These are phyloP conservation scores for Elysia crispata DNA, from an alignment of 2,888 invertebrate species.

Conservation along the genomic window DNA sequence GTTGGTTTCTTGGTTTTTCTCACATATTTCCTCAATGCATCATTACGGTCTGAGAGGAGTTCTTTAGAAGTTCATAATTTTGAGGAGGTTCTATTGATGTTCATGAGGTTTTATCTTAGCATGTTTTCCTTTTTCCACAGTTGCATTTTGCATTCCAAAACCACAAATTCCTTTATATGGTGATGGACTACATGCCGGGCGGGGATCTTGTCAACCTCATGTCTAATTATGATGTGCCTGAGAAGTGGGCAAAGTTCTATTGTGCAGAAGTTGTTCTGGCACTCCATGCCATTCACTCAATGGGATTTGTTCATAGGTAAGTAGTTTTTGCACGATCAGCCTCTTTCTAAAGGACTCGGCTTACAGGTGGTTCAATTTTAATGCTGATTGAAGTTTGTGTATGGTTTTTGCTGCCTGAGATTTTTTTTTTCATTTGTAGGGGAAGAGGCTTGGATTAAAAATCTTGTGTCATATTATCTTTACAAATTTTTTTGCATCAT, in stretches of 20 bases:
- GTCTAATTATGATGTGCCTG: slow-evolving; percentile 99
- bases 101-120: neutral
- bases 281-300: slow-evolving; percentile 96
- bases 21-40: too few relatives aligned
- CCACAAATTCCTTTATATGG: slow-evolving; percentile 97
- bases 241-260: slow-evolving; percentile 98
- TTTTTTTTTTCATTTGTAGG: too few relatives aligned
- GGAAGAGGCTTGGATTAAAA: too few relatives aligned
- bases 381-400: too few relatives aligned
- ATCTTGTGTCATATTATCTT: too few relatives aligned
- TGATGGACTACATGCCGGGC: slow-evolving; percentile 99
- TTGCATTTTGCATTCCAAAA: slow-evolving; percentile 99
- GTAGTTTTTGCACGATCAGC: neutral
- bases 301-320: slow-evolving; percentile 90
- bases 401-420: too few relatives aligned
- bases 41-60: too few relatives aligned
- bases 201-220: slow-evolving; percentile 99
- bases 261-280: slow-evolving; percentile 98
- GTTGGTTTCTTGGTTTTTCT: too few relatives aligned
- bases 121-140: slow-evolving; percentile 58
- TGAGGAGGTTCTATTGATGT: too few relatives aligned
- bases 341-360: too few relatives aligned
- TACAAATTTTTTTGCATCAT: neutral
- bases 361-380: too few relatives aligned
- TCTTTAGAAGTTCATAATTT: too few relatives aligned